These are phyloP conservation scores for Galaxea fascicularis DNA, from an alignment of 92 coral and sea anemone species.

Conservation along the genomic window DNA sequence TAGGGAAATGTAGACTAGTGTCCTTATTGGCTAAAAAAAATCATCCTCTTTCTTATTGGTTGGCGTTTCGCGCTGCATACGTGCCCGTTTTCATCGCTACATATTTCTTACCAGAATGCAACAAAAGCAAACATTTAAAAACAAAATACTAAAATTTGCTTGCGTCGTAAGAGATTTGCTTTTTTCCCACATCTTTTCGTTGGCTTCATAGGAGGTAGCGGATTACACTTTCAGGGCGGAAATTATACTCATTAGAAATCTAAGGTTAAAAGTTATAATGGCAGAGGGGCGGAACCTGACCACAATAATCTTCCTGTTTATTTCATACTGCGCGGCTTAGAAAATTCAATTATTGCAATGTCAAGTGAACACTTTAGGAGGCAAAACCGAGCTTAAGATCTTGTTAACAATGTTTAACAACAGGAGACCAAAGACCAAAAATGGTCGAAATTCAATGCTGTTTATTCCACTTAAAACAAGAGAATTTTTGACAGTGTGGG, in stretches of 20 bases:
- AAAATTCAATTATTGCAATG: neutral
- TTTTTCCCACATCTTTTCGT: neutral
- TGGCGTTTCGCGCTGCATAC: neutral
- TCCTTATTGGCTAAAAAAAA: neutral
- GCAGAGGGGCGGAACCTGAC: constrained; percentile 10
- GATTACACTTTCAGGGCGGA: constrained; percentile 12
- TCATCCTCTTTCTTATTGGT: neutral
- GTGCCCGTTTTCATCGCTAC: neutral
- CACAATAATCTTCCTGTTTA: constrained; percentile 18
- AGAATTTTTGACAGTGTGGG: neutral
- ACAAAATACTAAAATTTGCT: neutral
- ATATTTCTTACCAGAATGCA: neutral
- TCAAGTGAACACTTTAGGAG: neutral
- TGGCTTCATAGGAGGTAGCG: neutral
- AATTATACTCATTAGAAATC: neutral
- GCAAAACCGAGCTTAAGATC: neutral
- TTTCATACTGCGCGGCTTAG: constrained; percentile 11
- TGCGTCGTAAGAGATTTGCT: neutral
- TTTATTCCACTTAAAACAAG: neutral
- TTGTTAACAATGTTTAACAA: neutral
- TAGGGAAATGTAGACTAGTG: neutral
- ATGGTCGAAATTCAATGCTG: neutral
- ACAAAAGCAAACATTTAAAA: neutral
- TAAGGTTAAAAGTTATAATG: neutral
- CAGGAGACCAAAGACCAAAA: neutral